A percentile compares a stretch with the other conserved stretches of the same genome.
Evolutionary conservation across 2,113 vertebrate species (phyloP).

Genomic region (Cranoglanis bouderius): DNA sequence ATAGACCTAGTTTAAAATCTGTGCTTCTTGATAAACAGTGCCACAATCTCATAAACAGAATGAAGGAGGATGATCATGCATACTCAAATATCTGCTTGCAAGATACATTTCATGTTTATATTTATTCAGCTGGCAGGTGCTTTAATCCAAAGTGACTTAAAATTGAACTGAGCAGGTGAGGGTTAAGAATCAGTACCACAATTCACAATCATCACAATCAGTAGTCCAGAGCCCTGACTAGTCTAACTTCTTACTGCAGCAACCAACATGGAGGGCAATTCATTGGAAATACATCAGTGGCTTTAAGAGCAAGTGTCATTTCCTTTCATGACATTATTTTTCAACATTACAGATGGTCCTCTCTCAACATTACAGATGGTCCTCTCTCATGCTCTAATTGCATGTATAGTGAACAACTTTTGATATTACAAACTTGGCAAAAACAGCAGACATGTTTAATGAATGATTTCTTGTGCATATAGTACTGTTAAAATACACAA

Average conservation of each 20-base stretch:
- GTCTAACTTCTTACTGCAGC: neutral
- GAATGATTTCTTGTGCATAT: no score
- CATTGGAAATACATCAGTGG: neutral
- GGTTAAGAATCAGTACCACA: neutral
- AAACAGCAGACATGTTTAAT: no score
- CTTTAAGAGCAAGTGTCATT: neutral
- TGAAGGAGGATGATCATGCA: neutral
- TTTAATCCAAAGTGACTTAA: neutral
- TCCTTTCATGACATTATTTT: neutral
- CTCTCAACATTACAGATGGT: neutral
- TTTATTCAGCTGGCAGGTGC: neutral
- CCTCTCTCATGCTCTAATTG: neutral
- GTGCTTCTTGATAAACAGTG: neutral
- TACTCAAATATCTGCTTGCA: neutral
- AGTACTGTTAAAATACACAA: no score
- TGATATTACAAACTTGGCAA: no score
- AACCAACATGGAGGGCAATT: neutral
- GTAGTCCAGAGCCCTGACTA: neutral
- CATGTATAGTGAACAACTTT: no score
- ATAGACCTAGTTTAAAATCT: no score
- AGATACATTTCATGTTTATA: neutral
- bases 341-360: no score
- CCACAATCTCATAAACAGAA: neutral
- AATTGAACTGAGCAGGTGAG: neutral
- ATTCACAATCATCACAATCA: neutral